Conservation (phyloP, 2,113 vertebrate genomes). For the Chinchilla lanigera region DNA sequence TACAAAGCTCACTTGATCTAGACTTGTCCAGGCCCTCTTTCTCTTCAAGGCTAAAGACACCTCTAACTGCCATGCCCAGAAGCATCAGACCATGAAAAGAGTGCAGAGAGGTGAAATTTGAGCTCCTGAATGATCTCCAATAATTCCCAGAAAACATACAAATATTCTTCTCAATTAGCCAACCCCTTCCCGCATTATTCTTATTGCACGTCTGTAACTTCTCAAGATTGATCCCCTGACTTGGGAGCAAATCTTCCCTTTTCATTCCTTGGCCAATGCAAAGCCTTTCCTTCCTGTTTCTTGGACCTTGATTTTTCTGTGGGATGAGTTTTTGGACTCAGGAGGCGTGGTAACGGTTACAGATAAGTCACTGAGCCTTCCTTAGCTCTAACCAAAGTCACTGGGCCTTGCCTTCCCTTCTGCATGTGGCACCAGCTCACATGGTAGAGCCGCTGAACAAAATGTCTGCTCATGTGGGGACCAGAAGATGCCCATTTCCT, state of each 20-base stretch:
- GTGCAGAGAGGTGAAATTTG: not conserved
- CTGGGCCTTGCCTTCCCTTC: not conserved
- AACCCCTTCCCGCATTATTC: not conserved
- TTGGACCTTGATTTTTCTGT: not conserved
- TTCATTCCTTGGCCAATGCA: not conserved
- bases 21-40: not conserved
- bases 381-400: too few species aligned
- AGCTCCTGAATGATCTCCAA: not conserved
- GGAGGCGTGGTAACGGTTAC: rapidly evolving
- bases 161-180: not conserved
- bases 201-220: not conserved
- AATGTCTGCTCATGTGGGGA: not conserved
- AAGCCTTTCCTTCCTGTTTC: too few species aligned
- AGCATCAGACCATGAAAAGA: not conserved
- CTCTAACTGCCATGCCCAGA: not conserved
- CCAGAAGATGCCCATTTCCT: not conserved
- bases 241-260: not conserved
- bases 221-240: not conserved
- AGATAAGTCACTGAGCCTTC: too few species aligned
- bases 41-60: not conserved
- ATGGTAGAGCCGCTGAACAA: not conserved
- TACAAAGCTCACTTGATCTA: not conserved
- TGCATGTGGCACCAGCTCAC: rapidly evolving
- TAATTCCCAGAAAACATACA: not conserved
- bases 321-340: not conserved